phyloP scores from a whole-genome alignment of 1,140 invertebrate genomes.

The Drosophila erecta region DNA sequence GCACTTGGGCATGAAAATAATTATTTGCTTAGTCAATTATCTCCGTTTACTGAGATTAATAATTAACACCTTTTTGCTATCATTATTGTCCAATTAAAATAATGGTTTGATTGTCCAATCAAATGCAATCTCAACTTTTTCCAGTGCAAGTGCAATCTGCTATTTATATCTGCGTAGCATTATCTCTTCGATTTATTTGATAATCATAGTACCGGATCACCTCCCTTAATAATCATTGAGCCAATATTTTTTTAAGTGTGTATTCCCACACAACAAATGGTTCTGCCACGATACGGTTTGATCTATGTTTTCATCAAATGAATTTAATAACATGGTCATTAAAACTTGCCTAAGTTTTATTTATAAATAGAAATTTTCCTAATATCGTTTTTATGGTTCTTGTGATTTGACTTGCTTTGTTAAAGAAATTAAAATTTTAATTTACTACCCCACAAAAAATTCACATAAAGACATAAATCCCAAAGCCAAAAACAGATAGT shows the following conservation, averaged over 20 bases:
- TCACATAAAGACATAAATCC: conserved; percentile 48
- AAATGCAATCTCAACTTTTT: background rate
- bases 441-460: conserved; percentile 58
- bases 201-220: background rate
- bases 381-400: conserved; percentile 31
- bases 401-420: conserved; percentile 11
- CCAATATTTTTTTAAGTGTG: background rate
- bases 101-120: background rate
- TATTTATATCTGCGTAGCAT: no score
- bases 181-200: no score
- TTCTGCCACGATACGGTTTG: background rate
- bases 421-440: conserved; percentile 33
- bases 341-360: conserved; percentile 14
- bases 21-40: conserved; percentile 15
- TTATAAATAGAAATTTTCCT: conserved; percentile 28
- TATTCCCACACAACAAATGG: conserved; percentile 16
- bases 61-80: background rate
- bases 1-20: conserved; percentile 2
- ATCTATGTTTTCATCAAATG: conserved; percentile 47
- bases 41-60: background rate
- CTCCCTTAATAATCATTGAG: background rate
- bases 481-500: conserved; percentile 31
- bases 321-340: conserved; percentile 30
- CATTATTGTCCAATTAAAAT: background rate
- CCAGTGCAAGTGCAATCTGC: background rate